Evolutionary conservation across 1,140 invertebrate genomes (phyloP), one percentile per base, ranked within the genome.

Genomic region (Pseudachorutes palmiensis): DNA sequence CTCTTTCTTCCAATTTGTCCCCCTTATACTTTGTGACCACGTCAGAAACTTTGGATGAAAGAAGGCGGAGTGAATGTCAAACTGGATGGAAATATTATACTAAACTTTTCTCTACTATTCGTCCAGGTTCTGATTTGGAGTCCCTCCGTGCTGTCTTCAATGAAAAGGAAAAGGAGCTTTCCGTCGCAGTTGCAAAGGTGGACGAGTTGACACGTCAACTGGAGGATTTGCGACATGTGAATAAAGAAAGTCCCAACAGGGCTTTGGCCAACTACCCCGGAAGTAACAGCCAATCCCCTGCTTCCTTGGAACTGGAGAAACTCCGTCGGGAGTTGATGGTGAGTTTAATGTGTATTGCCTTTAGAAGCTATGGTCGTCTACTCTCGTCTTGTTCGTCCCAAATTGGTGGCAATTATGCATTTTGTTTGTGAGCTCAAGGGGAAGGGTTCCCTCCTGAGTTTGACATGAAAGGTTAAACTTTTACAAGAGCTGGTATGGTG

Each of bases 141-240:
- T 92, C 92, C 65, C 95, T 97, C 75, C 87, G 92, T 66, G 90
- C 91, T 26, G 83, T 97, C 59, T 97, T 97, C 84, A 95, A 93
- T 83, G 93, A 97, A 78, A 97, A 97, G 78, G 94, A 97, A 77
- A 97, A 97, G 78, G 94, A 97, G 80, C 81, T 98, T 45, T 91
- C 90, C 31, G 78, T 96, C 82, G 94, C 94, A 14, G 72, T 74
- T 1, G 89, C 91, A 71, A 95, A 95, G 80, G 94, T 97, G 73
- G 94, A 97, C 75, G 92, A 95, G 78, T 80, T 97, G 75, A 97
- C 92, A 63, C 81, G 89, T 74, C 94, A 97, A 79, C 81, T 98
- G 73, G 94, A 97, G 76, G 92, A 95, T 74, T 79, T 98, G 49
- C 80, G 87, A 67, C 77, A 88, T 72, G 79, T 78, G 26, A 72